Conservation (phyloP, 1,140 invertebrate species). For the Saccostrea cuccullata region DNA sequence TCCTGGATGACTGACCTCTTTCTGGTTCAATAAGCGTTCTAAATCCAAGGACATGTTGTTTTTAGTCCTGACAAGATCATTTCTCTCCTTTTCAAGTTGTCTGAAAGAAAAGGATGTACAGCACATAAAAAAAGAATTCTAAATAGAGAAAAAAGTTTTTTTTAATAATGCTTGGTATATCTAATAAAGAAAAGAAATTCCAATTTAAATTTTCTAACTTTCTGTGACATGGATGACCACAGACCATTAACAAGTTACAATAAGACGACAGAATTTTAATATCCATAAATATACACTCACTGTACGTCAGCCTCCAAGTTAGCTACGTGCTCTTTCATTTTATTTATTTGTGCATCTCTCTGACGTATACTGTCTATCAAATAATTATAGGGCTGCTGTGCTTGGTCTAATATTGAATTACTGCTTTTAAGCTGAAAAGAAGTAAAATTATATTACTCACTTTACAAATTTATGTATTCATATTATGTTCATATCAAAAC, state of each 20-base stretch:
- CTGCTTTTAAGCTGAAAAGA: slow-evolving; percentile 72
- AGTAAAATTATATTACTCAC: neutral
- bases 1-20: slow-evolving; percentile 64
- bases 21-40: slow-evolving; percentile 75
- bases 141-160: neutral
- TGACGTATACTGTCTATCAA: slow-evolving; percentile 74
- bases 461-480: too few relatives aligned
- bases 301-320: slow-evolving; percentile 63
- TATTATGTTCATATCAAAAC: neutral
- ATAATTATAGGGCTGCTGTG: slow-evolving; percentile 78
- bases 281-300: neutral
- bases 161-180: neutral
- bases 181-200: neutral
- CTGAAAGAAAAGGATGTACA: slow-evolving; percentile 57
- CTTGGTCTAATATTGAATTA: slow-evolving; percentile 74
- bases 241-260: neutral
- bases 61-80: slow-evolving; percentile 69
- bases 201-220: neutral
- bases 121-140: neutral
- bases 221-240: neutral
- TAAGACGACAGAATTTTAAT: too few relatives aligned
- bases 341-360: slow-evolving; percentile 72
- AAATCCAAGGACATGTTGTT: slow-evolving; percentile 77
- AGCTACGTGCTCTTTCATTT: slow-evolving; percentile 70
- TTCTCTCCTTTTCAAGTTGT: slow-evolving; percentile 70